Evolutionary conservation across 2,113 vertebrate species (phyloP).

Genomic region (Oxyruncus cristatus): DNA sequence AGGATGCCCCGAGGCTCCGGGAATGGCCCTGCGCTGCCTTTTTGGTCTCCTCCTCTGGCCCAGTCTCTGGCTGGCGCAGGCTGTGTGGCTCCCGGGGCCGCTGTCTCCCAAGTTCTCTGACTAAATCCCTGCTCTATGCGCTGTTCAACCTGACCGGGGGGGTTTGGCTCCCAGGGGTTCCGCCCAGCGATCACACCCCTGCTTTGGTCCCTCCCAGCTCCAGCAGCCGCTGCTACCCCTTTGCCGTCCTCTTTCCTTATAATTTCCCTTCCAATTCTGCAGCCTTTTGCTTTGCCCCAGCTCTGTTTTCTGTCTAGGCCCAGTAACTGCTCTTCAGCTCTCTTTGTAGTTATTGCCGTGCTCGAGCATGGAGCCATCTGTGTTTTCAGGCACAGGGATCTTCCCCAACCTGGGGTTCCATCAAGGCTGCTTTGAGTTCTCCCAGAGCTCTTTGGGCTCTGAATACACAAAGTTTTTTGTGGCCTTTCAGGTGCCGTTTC

Average conservation of each 20-base stretch:
- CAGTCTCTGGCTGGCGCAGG: too few species aligned
- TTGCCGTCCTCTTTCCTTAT: background rate
- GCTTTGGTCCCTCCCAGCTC: background rate
- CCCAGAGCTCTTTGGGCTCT: background rate
- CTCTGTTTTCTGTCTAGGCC: background rate
- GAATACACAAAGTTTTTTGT: background rate
- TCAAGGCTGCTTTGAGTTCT: background rate
- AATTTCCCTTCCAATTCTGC: background rate
- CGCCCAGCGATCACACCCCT: fast-evolving
- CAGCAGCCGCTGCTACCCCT: background rate
- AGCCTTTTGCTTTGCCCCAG: background rate
- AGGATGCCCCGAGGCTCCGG: too few species aligned
- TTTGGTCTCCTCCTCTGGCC: too few species aligned
- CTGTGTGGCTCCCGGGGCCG: fast-evolving
- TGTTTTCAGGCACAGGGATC: background rate
- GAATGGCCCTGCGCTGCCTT: too few species aligned
- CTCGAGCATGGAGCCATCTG: background rate
- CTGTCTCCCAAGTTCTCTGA: fast-evolving
- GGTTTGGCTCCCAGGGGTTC: background rate
- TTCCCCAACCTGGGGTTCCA: background rate
- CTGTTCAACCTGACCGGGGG: slow-evolving; percentile 63
- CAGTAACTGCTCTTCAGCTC: background rate
- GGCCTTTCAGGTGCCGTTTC: background rate
- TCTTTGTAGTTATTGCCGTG: fast-evolving
- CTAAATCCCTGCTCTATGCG: background rate